phyloP scores from a whole-genome alignment of 2,113 vertebrate genomes.

The Gallinago jamesoni region DNA sequence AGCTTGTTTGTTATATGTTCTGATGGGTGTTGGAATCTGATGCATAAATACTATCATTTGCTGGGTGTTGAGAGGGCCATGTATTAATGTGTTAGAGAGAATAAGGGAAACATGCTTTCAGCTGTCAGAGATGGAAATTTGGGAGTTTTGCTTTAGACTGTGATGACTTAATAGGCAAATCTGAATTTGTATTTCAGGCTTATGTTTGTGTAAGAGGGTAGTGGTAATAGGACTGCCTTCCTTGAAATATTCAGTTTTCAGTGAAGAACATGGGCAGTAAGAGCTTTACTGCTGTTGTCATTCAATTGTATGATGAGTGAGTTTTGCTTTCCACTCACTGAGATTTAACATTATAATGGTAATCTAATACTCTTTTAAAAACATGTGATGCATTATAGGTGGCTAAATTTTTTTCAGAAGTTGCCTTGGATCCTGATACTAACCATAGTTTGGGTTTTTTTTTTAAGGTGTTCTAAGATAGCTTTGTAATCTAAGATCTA shows the following conservation, averaged over 20 bases:
- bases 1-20: background rate
- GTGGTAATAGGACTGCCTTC: background rate
- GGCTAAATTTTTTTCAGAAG: background rate
- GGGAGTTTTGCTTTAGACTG: background rate
- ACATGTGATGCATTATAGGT: background rate
- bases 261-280: background rate
- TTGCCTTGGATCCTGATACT: background rate
- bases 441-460: background rate
- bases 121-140: background rate
- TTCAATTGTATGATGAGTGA: background rate
- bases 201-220: background rate
- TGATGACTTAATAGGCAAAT: background rate
- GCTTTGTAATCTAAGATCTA: background rate
- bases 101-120: background rate
- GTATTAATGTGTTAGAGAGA: background rate
- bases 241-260: background rate
- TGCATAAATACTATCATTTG: background rate
- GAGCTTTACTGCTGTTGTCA: background rate
- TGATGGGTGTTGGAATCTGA: background rate
- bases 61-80: background rate
- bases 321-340: background rate
- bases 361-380: background rate
- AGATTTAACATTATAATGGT: background rate
- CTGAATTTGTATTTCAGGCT: background rate
- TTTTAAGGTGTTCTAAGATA: background rate